A percentile compares a stretch with the other conserved stretches of the same genome.
Conservation (phyloP, 2,888 invertebrate species). For the Tiliacea citrago region DNA sequence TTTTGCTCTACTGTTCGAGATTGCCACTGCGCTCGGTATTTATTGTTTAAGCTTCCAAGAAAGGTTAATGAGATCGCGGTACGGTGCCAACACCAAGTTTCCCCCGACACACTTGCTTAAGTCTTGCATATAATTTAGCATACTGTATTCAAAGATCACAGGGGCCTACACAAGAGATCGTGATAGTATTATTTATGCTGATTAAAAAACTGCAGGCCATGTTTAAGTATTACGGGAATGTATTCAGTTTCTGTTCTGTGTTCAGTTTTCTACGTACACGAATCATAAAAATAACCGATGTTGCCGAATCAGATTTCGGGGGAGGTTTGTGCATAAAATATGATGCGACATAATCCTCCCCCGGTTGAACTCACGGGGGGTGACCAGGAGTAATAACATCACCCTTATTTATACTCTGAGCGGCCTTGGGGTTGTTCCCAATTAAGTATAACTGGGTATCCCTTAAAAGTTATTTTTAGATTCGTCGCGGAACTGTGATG, state of each 20-base stretch:
- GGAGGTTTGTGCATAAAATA: conserved; percentile 70
- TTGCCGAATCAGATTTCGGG: conserved; percentile 62
- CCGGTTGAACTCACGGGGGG: conserved; percentile 68
- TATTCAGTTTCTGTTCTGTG: neutral
- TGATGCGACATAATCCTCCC: conserved; percentile 63
- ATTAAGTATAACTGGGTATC: conserved; percentile 72
- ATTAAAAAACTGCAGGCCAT: conserved; percentile 21
- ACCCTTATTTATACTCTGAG: conserved; percentile 71
- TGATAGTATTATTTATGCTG: conserved; percentile 42
- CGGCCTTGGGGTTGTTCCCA: conserved; percentile 76
- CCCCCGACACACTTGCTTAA: conserved; percentile 46
- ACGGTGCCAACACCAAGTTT: conserved; percentile 49
- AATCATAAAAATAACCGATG: conserved; percentile 53
- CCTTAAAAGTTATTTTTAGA: conserved; percentile 61
- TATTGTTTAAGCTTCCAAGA: conserved; percentile 54
- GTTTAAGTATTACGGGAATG: neutral
- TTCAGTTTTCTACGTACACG: conserved; percentile 18
- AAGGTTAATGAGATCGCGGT: conserved; percentile 57
- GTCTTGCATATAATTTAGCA: conserved; percentile 40
- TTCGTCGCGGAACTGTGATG: conserved; percentile 52
- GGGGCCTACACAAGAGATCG: conserved; percentile 19
- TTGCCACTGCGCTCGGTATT: conserved; percentile 26
- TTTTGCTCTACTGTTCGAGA: conserved; percentile 27
- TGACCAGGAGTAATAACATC: conserved; percentile 73
- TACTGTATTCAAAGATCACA: conserved; percentile 41